These are phyloP conservation scores for Corvus moneduloides DNA, from an alignment of 2,113 vertebrate genomes.

Conservation along the genomic window DNA sequence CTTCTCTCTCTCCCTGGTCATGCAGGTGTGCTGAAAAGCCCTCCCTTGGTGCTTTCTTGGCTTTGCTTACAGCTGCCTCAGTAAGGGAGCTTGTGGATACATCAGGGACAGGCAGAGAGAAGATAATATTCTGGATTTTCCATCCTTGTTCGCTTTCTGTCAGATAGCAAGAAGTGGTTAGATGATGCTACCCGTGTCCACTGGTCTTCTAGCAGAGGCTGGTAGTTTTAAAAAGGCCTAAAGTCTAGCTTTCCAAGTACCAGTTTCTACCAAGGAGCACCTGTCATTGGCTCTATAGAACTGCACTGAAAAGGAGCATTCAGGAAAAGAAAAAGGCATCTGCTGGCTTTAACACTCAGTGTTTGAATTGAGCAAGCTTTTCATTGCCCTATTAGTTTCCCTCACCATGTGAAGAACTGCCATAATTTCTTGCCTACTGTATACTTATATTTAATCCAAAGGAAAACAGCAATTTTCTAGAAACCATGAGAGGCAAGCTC, in stretches of 20 bases:
- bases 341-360: background rate
- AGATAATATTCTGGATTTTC: background rate
- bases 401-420: background rate
- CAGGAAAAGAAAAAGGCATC: background rate
- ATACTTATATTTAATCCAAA: background rate
- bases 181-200: background rate
- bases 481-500: background rate
- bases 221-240: background rate
- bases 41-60: background rate
- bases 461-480: background rate
- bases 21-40: background rate
- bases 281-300: background rate
- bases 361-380: conserved; percentile 1
- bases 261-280: background rate
- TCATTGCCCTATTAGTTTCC: background rate
- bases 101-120: background rate
- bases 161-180: background rate
- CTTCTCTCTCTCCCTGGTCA: background rate
- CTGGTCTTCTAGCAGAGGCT: background rate
- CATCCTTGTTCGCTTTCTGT: background rate
- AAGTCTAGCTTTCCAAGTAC: background rate
- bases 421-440: background rate
- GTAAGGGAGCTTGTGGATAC: background rate
- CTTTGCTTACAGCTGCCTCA: background rate
- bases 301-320: conserved; percentile 22